Evolutionary conservation across 1,140 invertebrate species (phyloP).

Genomic region (Stenopsyche tienmushanensis): DNA sequence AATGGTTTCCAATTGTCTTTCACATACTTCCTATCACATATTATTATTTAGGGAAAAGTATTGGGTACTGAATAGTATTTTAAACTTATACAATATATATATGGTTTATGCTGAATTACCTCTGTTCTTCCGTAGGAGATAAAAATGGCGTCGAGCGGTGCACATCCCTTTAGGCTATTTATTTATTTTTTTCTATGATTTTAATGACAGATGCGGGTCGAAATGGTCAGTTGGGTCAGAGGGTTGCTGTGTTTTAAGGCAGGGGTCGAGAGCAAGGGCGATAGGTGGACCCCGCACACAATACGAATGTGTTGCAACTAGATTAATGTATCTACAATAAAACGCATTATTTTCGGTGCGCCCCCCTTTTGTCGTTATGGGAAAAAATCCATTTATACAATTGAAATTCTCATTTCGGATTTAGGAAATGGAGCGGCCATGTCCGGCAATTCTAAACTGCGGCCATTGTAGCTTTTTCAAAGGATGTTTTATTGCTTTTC

Average conservation of each 20-base stretch:
- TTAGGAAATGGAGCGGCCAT: not conserved
- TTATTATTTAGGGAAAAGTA: too few species aligned
- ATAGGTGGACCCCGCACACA: conserved; percentile 32
- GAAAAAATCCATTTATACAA: not conserved
- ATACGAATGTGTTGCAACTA: conserved; percentile 36
- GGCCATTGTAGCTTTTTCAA: too few species aligned
- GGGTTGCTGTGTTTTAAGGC: conserved; percentile 38
- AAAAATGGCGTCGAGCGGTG: conserved; percentile 32
- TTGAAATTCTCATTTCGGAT: not conserved
- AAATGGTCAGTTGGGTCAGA: conserved; percentile 38
- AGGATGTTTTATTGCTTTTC: too few species aligned
- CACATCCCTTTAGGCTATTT: conserved; percentile 30
- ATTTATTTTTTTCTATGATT: conserved; percentile 39
- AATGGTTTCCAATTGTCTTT: too few species aligned
- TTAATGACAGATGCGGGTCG: conserved; percentile 42
- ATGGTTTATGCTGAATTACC: too few species aligned
- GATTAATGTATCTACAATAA: conserved; percentile 41
- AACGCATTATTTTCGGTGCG: conserved; percentile 35
- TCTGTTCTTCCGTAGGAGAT: too few species aligned
- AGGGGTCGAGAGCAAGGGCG: conserved; percentile 27
- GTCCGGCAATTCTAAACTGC: too few species aligned
- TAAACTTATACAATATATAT: too few species aligned
- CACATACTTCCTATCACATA: too few species aligned
- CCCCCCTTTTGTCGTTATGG: not conserved
- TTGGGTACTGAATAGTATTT: too few species aligned